These are phyloP conservation scores for Glyptemys insculpta DNA, from an alignment of 2,797 vertebrate species.

Conservation along the genomic window DNA sequence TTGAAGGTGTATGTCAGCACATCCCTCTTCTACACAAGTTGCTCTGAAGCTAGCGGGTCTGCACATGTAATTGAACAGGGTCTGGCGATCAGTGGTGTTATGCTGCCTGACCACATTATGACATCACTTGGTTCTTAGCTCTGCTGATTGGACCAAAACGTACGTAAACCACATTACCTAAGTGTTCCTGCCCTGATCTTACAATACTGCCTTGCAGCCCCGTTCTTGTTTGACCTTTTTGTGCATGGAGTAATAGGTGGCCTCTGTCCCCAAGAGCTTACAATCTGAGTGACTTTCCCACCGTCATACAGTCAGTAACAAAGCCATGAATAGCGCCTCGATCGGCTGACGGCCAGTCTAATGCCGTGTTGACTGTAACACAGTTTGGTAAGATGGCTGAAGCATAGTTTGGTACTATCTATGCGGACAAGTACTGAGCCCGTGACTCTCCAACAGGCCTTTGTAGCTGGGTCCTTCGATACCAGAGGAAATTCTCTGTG, in stretches of 20 bases:
- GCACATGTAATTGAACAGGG: neutral
- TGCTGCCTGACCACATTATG: neutral
- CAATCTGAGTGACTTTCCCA: neutral
- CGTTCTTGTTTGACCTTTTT: no score
- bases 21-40: neutral
- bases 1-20: no score
- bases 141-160: neutral
- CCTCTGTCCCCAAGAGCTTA: neutral
- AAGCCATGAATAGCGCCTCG: neutral
- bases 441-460: neutral
- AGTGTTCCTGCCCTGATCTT: neutral
- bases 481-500: neutral
- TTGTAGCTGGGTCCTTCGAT: neutral
- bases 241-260: neutral
- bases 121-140: neutral
- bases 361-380: neutral
- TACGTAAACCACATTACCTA: neutral
- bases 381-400: neutral
- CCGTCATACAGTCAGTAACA: rapidly evolving
- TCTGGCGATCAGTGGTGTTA: neutral
- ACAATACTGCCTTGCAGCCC: no score
- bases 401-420: neutral
- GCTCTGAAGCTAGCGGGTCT: neutral
- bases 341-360: neutral
- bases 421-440: neutral